These are phyloP conservation scores for Drosophila neotestacea DNA, from an alignment of 2,888 invertebrate genomes.

Conservation along the genomic window DNA sequence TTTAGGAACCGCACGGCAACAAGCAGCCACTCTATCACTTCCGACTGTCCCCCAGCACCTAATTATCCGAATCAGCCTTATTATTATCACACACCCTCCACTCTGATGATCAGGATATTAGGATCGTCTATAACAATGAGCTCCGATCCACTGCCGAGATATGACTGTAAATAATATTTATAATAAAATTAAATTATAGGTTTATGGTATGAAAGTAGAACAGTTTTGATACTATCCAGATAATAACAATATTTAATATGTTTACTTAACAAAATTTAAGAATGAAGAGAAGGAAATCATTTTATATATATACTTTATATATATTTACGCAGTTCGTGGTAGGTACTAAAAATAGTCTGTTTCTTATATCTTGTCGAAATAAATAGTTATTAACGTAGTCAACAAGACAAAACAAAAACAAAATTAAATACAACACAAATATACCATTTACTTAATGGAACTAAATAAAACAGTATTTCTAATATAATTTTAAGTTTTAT, in stretches of 20 bases:
- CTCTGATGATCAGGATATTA: constrained; percentile 31
- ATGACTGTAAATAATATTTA: constrained; percentile 3
- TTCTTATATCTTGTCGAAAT: no score
- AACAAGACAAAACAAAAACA: no score
- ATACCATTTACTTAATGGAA: no score
- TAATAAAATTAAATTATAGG: background rate
- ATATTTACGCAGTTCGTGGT: constrained; percentile 40
- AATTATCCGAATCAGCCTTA: constrained; percentile 46
- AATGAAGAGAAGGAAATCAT: no score
- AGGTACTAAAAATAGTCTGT: background rate
- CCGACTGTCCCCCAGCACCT: constrained; percentile 29
- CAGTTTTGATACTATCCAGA: background rate
- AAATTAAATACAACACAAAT: no score
- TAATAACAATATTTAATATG: background rate
- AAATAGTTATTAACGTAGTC: no score
- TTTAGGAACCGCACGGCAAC: constrained; percentile 82
- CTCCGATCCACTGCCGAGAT: constrained; percentile 26
- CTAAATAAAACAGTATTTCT: no score
- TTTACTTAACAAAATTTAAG: background rate
- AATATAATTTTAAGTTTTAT: no score
- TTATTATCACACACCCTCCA: constrained; percentile 44
- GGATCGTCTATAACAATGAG: constrained; percentile 28
- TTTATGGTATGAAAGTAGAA: background rate
- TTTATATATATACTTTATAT: background rate
- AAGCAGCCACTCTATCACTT: constrained; percentile 63